Evolutionary conservation across 2,113 vertebrate genomes (phyloP).

Genomic region (Petromus typicus): DNA sequence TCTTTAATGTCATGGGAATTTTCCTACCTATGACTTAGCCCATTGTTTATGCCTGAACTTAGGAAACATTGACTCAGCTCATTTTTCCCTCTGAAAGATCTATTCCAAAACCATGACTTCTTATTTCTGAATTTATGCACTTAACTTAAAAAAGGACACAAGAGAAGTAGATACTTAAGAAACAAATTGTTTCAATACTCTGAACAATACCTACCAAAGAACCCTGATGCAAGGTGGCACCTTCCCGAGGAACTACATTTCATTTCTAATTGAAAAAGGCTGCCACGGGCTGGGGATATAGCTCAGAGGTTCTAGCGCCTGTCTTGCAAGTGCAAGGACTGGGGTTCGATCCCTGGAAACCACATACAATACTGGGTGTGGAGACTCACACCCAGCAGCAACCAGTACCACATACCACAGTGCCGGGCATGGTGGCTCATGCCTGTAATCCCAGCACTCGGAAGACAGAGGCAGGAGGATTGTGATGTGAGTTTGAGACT

Average conservation of each 20-base stretch:
- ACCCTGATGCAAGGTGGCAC: neutral
- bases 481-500: too few species aligned
- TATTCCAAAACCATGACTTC: neutral
- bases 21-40: neutral
- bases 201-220: constrained; percentile 21
- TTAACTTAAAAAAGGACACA: constrained; percentile 28
- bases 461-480: too few species aligned
- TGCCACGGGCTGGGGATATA: too few species aligned
- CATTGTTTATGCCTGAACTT: neutral
- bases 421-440: too few species aligned
- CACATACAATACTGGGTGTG: too few species aligned
- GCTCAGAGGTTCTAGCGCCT: too few species aligned
- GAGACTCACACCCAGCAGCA: too few species aligned
- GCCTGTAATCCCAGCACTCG: too few species aligned
- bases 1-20: neutral
- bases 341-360: too few species aligned
- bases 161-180: neutral
- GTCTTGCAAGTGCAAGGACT: too few species aligned
- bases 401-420: too few species aligned
- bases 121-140: neutral
- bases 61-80: neutral
- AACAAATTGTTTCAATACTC: neutral
- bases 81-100: neutral
- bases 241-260: neutral
- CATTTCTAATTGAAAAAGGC: neutral